A percentile compares a stretch with the other conserved stretches of the same genome.
Conservation (phyloP, 2,113 vertebrate genomes). For the Ptyas mucosa region DNA sequence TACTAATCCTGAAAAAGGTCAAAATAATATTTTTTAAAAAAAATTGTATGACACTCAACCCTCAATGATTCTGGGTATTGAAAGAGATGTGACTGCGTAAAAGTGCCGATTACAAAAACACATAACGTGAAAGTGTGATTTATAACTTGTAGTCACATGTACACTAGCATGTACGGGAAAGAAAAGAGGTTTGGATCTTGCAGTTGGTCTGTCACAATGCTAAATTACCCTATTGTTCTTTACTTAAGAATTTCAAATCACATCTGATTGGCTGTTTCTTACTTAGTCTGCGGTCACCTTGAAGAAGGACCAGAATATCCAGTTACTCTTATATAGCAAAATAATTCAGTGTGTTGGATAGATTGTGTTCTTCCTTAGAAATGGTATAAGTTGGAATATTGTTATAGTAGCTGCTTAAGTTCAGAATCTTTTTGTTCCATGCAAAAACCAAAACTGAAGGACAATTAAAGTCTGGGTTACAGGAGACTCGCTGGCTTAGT, state of each 20-base stretch:
- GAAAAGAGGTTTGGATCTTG: background rate
- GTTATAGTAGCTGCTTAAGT: conserved; percentile 30
- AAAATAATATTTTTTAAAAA: too few relatives aligned
- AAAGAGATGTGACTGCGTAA: background rate
- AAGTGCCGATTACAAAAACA: conserved; percentile 3
- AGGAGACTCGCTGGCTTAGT: conserved; percentile 1
- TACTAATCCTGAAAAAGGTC: too few relatives aligned
- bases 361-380: conserved; percentile 15
- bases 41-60: background rate
- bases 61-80: background rate
- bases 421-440: conserved; percentile 1
- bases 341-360: background rate
- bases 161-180: background rate
- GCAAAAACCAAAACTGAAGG: background rate
- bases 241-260: background rate
- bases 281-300: conserved; percentile 15
- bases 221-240: conserved; percentile 26
- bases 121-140: conserved; percentile 6
- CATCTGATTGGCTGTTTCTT: background rate
- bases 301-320: conserved; percentile 8
- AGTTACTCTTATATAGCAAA: background rate
- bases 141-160: background rate
- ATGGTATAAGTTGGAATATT: background rate
- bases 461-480: conserved; percentile 15
- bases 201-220: background rate